Percentiles rank a stretch among this genome's conserved stretches.
These are phyloP conservation scores for Enhydra lutris DNA, from an alignment of 2,113 vertebrate genomes.

Conservation along the genomic window DNA sequence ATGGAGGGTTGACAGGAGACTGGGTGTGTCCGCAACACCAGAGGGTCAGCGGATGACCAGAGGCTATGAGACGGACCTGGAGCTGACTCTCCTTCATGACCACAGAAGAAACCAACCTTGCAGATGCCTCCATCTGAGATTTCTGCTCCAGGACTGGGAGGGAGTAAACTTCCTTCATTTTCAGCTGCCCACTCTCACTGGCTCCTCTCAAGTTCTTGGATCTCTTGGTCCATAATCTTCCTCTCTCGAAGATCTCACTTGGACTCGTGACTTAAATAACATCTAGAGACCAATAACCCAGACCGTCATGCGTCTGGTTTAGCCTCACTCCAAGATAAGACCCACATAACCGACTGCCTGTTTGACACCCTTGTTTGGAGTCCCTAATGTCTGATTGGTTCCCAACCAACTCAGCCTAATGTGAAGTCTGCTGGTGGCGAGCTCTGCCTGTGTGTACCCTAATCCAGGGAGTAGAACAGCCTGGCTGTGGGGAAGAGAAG, in stretches of 20 bases:
- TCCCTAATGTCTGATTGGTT: neutral
- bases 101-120: accelerated
- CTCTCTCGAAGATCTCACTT: neutral
- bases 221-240: neutral
- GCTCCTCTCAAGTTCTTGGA: neutral
- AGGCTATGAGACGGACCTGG: neutral
- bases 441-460: accelerated
- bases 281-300: neutral
- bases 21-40: accelerated
- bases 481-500: neutral
- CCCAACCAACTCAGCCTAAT: no score
- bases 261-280: neutral
- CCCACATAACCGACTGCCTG: no score
- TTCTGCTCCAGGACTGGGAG: neutral
- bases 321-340: neutral
- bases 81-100: neutral
- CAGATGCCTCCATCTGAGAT: accelerated
- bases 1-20: accelerated
- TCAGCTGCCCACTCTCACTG: neutral
- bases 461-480: no score
- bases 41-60: neutral
- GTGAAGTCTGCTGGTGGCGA: neutral
- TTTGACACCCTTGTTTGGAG: neutral
- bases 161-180: neutral
- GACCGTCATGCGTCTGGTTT: neutral